These are phyloP conservation scores for Zele albiditarsus DNA, from an alignment of 2,888 invertebrate species.

Conservation along the genomic window DNA sequence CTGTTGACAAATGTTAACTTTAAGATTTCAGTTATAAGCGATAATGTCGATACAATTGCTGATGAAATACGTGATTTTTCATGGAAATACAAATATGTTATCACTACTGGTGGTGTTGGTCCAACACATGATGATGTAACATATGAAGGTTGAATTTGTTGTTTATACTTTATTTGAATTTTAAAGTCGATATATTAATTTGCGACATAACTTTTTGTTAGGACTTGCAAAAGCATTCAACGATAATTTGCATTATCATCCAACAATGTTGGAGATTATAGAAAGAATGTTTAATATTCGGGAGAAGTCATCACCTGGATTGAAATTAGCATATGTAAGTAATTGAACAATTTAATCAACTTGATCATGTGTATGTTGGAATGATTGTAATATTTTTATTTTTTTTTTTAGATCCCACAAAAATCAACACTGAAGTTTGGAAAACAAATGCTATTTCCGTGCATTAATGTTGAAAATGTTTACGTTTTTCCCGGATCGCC, in stretches of 20 bases:
- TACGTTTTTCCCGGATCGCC: slow-evolving; percentile 84
- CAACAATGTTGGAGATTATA: slow-evolving; percentile 73
- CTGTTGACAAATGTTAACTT: slow-evolving; percentile 42
- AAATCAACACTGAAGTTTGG: slow-evolving; percentile 73
- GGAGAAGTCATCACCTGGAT: slow-evolving; percentile 70
- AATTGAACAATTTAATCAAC: slow-evolving; percentile 16
- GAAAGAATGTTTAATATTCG: slow-evolving; percentile 70
- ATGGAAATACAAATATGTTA: slow-evolving; percentile 77
- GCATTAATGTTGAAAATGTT: slow-evolving; percentile 77
- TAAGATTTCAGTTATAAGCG: slow-evolving; percentile 81
- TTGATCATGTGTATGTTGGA: not conserved
- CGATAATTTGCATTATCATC: slow-evolving; percentile 72
- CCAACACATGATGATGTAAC: slow-evolving; percentile 87
- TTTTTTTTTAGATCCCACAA: slow-evolving; percentile 73
- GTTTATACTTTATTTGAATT: slow-evolving; percentile 23
- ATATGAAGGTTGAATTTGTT: slow-evolving; percentile 76
- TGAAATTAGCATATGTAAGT: slow-evolving; percentile 70
- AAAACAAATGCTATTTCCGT: slow-evolving; percentile 70
- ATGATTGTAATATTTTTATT: not conserved
- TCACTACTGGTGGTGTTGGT: slow-evolving; percentile 85
- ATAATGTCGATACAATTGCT: slow-evolving; percentile 78
- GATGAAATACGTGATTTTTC: slow-evolving; percentile 79
- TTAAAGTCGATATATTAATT: slow-evolving; percentile 33
- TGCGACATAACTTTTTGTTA: slow-evolving; percentile 51
- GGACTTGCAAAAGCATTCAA: slow-evolving; percentile 76